phyloP scores from a whole-genome alignment of 2,797 vertebrate species.

The Catamblyrhynchus diadema region DNA sequence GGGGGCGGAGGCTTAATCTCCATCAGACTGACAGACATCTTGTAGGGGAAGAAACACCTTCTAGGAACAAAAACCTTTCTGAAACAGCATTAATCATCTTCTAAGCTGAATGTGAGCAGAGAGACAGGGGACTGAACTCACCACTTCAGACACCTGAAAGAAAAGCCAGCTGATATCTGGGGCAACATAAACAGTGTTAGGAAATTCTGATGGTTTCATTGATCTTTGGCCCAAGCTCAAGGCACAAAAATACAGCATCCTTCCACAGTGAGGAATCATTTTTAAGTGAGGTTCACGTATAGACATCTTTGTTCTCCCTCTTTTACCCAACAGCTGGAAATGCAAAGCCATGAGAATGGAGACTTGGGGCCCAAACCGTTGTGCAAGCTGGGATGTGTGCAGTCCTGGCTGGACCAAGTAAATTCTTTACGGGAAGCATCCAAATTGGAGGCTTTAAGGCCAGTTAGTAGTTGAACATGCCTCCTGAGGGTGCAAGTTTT shows the following conservation, averaged over 20 bases:
- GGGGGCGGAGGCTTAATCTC: background rate
- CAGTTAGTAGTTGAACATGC: fast-evolving
- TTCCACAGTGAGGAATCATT: fast-evolving
- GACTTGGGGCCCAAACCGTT: fast-evolving
- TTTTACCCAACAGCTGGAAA: background rate
- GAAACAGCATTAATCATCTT: background rate
- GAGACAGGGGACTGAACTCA: background rate
- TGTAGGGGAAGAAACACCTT: background rate
- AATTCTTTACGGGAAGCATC: background rate
- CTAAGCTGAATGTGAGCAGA: background rate
- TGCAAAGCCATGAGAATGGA: background rate
- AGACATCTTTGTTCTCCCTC: background rate
- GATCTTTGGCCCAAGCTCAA: background rate
- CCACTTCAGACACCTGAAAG: background rate
- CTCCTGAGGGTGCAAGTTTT: background rate
- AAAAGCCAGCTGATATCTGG: background rate
- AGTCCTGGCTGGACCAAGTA: background rate
- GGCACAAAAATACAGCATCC: background rate
- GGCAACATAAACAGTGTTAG: background rate
- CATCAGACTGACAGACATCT: background rate
- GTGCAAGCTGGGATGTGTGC: fast-evolving
- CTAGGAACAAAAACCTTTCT: background rate
- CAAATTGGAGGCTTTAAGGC: background rate
- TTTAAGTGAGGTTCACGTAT: background rate
- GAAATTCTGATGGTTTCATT: background rate